A percentile compares a stretch with the other conserved stretches of the same genome.
Conservation (phyloP, 2,113 vertebrate species). For the Gambusia holbrooki region DNA sequence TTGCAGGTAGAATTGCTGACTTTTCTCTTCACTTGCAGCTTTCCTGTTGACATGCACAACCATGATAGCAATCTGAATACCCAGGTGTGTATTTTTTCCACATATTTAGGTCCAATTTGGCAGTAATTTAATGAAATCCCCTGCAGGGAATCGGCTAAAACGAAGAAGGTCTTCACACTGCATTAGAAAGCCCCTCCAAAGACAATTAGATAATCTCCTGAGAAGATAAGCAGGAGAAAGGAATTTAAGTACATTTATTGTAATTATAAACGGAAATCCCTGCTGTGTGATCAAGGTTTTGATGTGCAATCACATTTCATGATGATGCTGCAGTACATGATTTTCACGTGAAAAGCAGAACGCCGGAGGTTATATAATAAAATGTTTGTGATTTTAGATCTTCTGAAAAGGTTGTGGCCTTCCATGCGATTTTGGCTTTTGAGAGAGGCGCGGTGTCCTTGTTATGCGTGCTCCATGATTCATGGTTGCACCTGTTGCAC, state of each 20-base stretch:
- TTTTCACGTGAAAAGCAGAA: neutral
- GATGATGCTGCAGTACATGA: neutral
- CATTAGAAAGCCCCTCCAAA: conserved; percentile 29
- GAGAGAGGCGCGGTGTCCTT: neutral
- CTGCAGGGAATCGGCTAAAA: conserved; percentile 13
- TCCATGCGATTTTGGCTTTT: neutral
- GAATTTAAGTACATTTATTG: neutral
- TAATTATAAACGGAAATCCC: conserved; percentile 19
- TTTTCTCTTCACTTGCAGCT: neutral
- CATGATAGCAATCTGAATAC: conserved; percentile 5
- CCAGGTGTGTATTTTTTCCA: neutral
- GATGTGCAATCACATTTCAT: neutral
- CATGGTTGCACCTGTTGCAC: conserved; percentile 3
- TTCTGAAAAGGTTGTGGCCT: neutral
- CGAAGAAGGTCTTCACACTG: conserved; percentile 26
- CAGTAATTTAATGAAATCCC: conserved; percentile 39
- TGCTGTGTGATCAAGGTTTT: neutral
- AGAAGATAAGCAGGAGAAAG: conserved; percentile 23
- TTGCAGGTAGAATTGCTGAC: conserved; percentile 2
- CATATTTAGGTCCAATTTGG: conserved; percentile 21
- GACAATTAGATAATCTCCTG: conserved; percentile 37
- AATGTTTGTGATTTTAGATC: conserved; percentile 23
- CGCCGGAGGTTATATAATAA: neutral
- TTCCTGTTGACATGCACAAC: conserved; percentile 5
- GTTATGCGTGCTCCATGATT: neutral